Evolutionary conservation across 2,113 vertebrate genomes (phyloP).

Genomic region (Bos javanicus): DNA sequence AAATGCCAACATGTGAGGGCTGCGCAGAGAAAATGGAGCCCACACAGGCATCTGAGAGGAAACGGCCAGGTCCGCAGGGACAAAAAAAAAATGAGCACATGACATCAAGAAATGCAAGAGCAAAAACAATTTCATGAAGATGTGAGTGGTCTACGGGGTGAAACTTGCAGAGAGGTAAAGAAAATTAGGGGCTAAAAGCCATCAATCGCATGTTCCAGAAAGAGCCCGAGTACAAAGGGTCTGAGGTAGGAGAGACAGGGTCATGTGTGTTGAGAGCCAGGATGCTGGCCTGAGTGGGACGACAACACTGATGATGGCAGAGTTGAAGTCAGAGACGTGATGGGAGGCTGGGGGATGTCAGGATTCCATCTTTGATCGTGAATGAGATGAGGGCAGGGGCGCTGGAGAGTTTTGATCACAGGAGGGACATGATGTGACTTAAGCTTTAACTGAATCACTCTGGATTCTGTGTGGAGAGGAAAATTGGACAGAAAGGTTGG

Average conservation of each 20-base stretch:
- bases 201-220: not conserved
- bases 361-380: not conserved
- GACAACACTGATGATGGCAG: no score
- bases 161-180: not conserved
- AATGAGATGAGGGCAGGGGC: not conserved
- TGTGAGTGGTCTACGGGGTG: not conserved
- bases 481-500: not conserved
- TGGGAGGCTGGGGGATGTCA: not conserved
- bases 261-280: no score
- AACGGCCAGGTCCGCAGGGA: accelerated
- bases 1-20: not conserved
- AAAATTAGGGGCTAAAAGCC: not conserved
- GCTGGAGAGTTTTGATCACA: not conserved
- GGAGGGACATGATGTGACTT: not conserved
- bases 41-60: not conserved
- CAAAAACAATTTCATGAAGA: not conserved
- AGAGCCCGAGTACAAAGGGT: not conserved
- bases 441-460: not conserved
- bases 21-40: not conserved
- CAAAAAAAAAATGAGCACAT: not conserved
- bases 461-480: not conserved
- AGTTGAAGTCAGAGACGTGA: not conserved
- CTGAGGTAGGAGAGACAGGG: not conserved
- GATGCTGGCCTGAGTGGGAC: not conserved
- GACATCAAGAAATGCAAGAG: not conserved